A percentile compares a stretch with the other conserved stretches of the same genome.
phyloP scores from a whole-genome alignment of 1,140 invertebrate species.

The Hyles vespertilio region DNA sequence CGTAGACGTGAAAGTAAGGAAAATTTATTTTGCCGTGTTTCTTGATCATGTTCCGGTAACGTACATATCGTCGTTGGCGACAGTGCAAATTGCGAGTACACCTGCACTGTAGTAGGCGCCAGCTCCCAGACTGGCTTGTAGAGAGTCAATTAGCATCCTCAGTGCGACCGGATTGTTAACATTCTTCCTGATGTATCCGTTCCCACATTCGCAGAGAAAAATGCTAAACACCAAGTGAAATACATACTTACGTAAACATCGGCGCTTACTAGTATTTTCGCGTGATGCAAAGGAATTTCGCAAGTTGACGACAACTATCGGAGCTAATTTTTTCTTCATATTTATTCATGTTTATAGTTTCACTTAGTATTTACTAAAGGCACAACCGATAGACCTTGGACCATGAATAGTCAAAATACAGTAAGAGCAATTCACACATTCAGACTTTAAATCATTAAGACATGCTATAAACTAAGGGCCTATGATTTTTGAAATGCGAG shows the following conservation, averaged over 20 bases:
- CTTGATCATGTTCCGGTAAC: too few species aligned
- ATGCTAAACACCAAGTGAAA: slow-evolving; percentile 30
- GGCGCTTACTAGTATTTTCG: slow-evolving; percentile 16
- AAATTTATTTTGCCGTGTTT: too few species aligned
- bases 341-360: too few species aligned
- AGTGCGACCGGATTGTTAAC: slow-evolving; percentile 47
- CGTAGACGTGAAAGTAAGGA: too few species aligned
- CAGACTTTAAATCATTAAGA: neutral
- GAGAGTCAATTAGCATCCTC: slow-evolving; percentile 56
- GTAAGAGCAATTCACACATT: too few species aligned
- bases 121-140: slow-evolving; percentile 30
- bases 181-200: slow-evolving; percentile 49
- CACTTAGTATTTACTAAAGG: too few species aligned
- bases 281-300: slow-evolving; percentile 33
- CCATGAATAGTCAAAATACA: too few species aligned
- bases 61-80: too few species aligned
- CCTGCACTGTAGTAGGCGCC: slow-evolving; percentile 26
- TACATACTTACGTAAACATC: slow-evolving; percentile 30
- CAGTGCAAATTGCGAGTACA: too few species aligned
- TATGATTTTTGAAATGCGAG: slow-evolving; percentile 1
- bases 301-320: slow-evolving; percentile 18
- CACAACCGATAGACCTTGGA: too few species aligned
- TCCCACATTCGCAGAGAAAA: slow-evolving; percentile 37
- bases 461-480: slow-evolving; percentile 3
- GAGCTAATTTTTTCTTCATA: neutral